Conservation (phyloP, 2,888 invertebrate species). For the Pomacea canaliculata region DNA sequence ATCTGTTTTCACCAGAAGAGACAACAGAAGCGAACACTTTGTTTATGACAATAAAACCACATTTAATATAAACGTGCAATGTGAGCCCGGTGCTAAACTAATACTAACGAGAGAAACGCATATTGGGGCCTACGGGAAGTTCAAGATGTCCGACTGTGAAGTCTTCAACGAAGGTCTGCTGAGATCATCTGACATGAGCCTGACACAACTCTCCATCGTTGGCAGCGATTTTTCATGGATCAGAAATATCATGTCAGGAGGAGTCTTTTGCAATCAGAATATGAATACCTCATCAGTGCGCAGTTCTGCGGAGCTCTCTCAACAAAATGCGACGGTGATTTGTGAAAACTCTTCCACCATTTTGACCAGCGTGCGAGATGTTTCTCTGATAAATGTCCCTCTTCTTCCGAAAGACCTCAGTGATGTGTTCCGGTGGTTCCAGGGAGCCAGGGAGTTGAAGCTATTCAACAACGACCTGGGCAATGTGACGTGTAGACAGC, state of each 20-base stretch:
- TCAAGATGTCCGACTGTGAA: background rate
- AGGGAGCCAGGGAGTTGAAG: background rate
- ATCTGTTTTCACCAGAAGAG: background rate
- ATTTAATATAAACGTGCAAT: background rate
- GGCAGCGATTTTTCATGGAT: background rate
- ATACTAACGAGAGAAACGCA: background rate
- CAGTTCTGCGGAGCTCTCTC: background rate
- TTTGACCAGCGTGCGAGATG: constrained; percentile 13
- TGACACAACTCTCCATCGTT: background rate
- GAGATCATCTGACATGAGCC: background rate
- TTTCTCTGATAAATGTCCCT: background rate
- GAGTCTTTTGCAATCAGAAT: background rate
- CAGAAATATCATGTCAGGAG: background rate
- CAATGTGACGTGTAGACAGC: constrained; percentile 11
- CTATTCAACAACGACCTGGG: constrained; percentile 5
- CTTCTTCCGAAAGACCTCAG: background rate
- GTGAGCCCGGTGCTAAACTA: background rate
- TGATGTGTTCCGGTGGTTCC: constrained; percentile 18
- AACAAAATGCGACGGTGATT: too few species aligned
- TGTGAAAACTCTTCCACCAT: background rate
- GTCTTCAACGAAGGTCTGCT: background rate
- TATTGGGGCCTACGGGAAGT: background rate
- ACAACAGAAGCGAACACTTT: too few species aligned
- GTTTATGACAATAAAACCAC: too few species aligned
- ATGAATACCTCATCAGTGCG: background rate